A percentile compares a stretch with the other conserved stretches of the same genome.
phyloP scores from a whole-genome alignment of 2,797 vertebrate genomes.

The Enteromius radiatus region DNA sequence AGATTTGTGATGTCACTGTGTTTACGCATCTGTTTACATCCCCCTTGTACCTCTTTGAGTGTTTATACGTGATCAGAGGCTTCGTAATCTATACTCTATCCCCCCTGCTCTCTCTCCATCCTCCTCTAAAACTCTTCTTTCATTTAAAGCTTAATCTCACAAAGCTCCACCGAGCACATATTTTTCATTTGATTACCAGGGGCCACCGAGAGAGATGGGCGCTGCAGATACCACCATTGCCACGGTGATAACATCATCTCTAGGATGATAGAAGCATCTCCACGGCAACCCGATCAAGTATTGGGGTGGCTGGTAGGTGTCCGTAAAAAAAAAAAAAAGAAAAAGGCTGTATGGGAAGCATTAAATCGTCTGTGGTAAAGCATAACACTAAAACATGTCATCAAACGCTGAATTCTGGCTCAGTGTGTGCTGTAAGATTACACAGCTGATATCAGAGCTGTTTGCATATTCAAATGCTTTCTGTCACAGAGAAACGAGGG shows the following conservation, averaged over 20 bases:
- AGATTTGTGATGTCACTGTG: not conserved
- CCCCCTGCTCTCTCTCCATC: conserved; percentile 66
- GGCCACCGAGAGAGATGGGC: conserved; percentile 65
- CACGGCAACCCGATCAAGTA: conserved; percentile 68
- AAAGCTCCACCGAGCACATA: conserved; percentile 57
- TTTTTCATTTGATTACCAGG: conserved; percentile 74
- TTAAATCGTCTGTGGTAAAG: conserved; percentile 34
- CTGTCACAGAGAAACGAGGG: not conserved
- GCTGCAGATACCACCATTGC: conserved; percentile 68
- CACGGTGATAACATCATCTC: conserved; percentile 61
- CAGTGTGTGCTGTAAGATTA: conserved; percentile 19
- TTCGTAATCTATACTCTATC: conserved; percentile 57
- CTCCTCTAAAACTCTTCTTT: conserved; percentile 68
- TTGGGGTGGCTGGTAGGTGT: conserved; percentile 54
- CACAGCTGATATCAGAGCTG: conserved; percentile 33
- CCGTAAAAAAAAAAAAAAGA: conserved; percentile 14
- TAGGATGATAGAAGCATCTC: conserved; percentile 69
- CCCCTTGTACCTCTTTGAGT: not conserved
- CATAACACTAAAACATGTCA: conserved; percentile 33
- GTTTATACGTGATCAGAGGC: conserved; percentile 32
- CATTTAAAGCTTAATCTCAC: conserved; percentile 68
- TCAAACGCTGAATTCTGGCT: conserved; percentile 19
- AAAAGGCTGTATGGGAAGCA: conserved; percentile 23
- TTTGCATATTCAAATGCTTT: conserved; percentile 47
- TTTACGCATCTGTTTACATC: not conserved